Percentiles rank a stretch among this genome's conserved stretches.
Evolutionary conservation across 2,113 vertebrate species (phyloP).

Genomic region (Rhabdomys dilectus): DNA sequence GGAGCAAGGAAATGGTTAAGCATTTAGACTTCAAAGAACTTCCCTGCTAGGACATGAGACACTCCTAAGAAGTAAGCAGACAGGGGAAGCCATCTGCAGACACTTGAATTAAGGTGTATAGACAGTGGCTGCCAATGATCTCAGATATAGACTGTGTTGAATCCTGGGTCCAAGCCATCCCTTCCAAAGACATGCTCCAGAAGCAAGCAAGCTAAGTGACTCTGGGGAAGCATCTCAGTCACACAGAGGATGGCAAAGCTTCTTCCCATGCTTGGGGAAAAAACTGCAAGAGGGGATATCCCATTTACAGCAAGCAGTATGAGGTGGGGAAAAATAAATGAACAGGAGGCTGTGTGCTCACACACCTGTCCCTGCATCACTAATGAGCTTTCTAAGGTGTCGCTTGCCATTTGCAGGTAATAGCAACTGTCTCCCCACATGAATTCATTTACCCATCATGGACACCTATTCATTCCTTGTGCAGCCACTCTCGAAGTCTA

Average conservation of each 20-base stretch:
- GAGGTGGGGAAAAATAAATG: neutral
- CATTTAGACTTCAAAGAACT: constrained; percentile 37
- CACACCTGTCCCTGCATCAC: neutral
- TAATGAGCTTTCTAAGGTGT: constrained; percentile 19
- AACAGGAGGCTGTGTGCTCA: neutral
- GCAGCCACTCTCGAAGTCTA: constrained; percentile 59
- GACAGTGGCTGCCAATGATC: neutral
- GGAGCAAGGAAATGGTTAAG: constrained; percentile 28
- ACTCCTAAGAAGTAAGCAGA: neutral
- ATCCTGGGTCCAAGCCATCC: neutral
- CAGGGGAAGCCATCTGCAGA: neutral
- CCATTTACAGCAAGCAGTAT: neutral
- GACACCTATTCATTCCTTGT: neutral
- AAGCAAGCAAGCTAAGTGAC: neutral
- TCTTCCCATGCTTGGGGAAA: neutral
- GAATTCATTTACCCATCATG: constrained; percentile 52
- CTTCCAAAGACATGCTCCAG: neutral
- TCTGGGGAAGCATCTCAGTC: neutral
- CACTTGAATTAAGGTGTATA: neutral
- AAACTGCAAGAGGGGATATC: neutral
- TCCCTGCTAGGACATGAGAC: neutral
- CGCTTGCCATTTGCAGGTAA: constrained; percentile 43
- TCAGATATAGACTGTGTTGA: neutral
- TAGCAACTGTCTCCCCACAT: constrained; percentile 24
- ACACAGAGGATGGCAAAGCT: neutral